Evolutionary conservation across 1,140 invertebrate species (phyloP).

Genomic region (Bombus picipes): DNA sequence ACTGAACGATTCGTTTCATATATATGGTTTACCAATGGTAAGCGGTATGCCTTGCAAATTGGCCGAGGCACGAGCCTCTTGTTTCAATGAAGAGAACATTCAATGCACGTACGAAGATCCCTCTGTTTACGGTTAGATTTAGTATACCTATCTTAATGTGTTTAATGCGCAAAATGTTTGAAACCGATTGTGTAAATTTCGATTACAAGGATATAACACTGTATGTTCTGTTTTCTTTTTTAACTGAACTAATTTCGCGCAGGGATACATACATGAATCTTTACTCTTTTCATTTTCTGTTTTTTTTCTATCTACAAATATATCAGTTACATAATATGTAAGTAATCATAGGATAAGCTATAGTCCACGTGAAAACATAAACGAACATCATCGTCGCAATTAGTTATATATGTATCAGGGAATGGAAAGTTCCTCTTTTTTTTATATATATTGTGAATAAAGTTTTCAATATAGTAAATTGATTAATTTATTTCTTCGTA

Average conservation of each 20-base stretch:
- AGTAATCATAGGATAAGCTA: conserved; percentile 25
- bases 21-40: conserved; percentile 65
- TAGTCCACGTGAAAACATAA: not conserved
- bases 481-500: conserved; percentile 9
- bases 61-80: conserved; percentile 55
- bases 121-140: conserved; percentile 40
- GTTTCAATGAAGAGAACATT: conserved; percentile 44
- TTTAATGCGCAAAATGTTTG: not conserved
- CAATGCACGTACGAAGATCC: conserved; percentile 11
- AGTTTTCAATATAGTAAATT: conserved; percentile 55
- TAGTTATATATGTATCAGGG: not conserved
- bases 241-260: conserved; percentile 34
- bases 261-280: conserved; percentile 44
- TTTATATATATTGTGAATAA: conserved; percentile 56
- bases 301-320: conserved; percentile 35
- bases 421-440: not conserved
- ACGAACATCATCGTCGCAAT: conserved; percentile 2
- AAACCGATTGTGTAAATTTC: conserved; percentile 19
- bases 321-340: conserved; percentile 13
- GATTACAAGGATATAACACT: conserved; percentile 16
- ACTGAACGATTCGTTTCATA: conserved; percentile 67
- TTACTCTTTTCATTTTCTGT: not conserved
- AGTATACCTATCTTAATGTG: not conserved
- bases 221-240: not conserved
- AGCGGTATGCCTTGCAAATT: conserved; percentile 66